phyloP scores from a whole-genome alignment of 2,113 vertebrate genomes.

The Carassius gibelio region DNA sequence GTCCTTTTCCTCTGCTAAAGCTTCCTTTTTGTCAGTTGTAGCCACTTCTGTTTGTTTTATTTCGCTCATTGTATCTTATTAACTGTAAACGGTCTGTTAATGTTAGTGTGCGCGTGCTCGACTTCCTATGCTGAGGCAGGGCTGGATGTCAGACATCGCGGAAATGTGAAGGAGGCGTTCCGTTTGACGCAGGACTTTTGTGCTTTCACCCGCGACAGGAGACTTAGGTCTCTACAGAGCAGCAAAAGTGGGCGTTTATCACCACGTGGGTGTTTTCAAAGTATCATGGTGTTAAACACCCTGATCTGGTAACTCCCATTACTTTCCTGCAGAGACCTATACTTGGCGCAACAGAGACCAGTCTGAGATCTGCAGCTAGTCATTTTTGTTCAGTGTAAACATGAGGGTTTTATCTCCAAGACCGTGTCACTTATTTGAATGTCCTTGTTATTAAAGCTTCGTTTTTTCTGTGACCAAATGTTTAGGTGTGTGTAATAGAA shows the following conservation, averaged over 20 bases:
- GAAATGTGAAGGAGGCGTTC: conserved; percentile 40
- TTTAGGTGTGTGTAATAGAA: too few relatives aligned
- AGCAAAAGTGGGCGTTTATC: too few relatives aligned
- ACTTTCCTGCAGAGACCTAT: too few relatives aligned
- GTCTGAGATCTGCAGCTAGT: not conserved
- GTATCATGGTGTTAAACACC: too few relatives aligned
- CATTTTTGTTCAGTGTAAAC: not conserved
- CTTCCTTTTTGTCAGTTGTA: not conserved
- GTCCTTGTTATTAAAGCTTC: not conserved
- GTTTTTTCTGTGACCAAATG: not conserved
- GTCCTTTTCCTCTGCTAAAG: conserved; percentile 66
- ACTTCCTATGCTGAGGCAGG: conserved; percentile 23
- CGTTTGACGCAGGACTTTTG: conserved; percentile 2
- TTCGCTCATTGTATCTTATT: conserved; percentile 64
- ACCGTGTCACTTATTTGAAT: not conserved
- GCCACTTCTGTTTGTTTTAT: conserved; percentile 39
- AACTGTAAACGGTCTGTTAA: not conserved
- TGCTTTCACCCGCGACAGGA: not conserved
- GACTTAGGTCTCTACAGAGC: too few relatives aligned
- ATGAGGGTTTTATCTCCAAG: not conserved
- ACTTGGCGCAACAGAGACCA: not conserved
- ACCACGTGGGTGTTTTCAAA: too few relatives aligned
- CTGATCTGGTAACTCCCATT: too few relatives aligned
- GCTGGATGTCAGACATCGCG: conserved; percentile 32
- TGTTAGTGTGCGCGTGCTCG: not conserved